Conservation (phyloP, 2,113 vertebrate genomes). For the Plestiodon gilberti region DNA sequence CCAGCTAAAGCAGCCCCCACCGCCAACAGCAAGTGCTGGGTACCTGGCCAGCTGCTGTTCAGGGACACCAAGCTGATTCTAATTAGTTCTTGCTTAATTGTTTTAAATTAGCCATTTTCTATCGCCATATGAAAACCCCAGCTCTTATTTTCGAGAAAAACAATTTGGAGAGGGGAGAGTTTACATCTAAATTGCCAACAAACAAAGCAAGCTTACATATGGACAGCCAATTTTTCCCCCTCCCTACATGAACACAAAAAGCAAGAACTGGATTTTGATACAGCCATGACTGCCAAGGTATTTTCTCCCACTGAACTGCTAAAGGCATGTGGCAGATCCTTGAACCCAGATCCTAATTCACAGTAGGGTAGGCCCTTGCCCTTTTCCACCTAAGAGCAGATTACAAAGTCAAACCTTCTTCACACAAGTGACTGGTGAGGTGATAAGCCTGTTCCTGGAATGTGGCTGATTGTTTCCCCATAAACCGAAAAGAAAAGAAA, state of each 20-base stretch:
- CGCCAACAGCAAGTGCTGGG: not conserved
- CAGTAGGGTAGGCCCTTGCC: not conserved
- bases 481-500: too few relatives aligned
- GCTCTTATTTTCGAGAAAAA: slow-evolving; percentile 55
- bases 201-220: not conserved
- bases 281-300: not conserved
- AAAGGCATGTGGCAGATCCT: not conserved
- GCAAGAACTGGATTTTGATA: not conserved
- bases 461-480: not conserved
- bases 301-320: not conserved
- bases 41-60: slow-evolving; percentile 71
- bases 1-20: slow-evolving; percentile 36
- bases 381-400: not conserved
- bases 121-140: not conserved
- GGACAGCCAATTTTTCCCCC: fast-evolving
- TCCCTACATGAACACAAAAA: too few relatives aligned
- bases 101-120: slow-evolving; percentile 73
- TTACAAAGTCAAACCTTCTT: not conserved
- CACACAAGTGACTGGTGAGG: not conserved
- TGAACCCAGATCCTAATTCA: not conserved
- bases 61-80: slow-evolving; percentile 71
- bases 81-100: slow-evolving; percentile 77
- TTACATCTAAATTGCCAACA: not conserved
- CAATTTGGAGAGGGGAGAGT: slow-evolving; percentile 16
- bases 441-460: not conserved